These are phyloP conservation scores for Sebastes taczanowskii DNA, from an alignment of 2,797 vertebrate species.

Conservation along the genomic window DNA sequence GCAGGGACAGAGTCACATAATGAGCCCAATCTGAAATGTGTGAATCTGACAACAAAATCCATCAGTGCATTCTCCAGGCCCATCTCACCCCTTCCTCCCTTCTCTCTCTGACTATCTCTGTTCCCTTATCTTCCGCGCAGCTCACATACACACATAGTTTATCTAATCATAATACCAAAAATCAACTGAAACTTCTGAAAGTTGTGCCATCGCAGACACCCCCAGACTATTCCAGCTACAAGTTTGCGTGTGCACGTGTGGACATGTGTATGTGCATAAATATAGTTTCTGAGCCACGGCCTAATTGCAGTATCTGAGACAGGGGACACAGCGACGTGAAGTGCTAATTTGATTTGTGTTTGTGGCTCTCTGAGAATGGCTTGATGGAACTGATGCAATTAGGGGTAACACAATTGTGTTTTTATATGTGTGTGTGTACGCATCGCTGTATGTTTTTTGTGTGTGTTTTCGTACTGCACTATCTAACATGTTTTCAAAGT, in stretches of 20 bases:
- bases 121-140: conserved; percentile 45
- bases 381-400: conserved; percentile 79
- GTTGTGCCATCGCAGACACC: conserved; percentile 28
- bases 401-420: conserved; percentile 64
- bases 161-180: conserved; percentile 61
- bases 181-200: conserved; percentile 58
- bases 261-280: conserved; percentile 37
- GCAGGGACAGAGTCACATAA: conserved; percentile 59
- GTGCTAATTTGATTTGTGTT: conserved; percentile 78
- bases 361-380: conserved; percentile 63
- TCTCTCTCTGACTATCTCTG: conserved; percentile 38
- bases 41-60: conserved; percentile 66
- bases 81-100: conserved; percentile 38
- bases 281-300: conserved; percentile 52
- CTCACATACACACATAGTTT: conserved; percentile 48
- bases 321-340: conserved; percentile 64
- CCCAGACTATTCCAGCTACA: conserved; percentile 22
- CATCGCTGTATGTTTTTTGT: neutral
- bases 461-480: conserved; percentile 9
- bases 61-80: conserved; percentile 60
- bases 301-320: conserved; percentile 72
- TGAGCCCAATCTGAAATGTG: conserved; percentile 65
- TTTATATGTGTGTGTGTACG: conserved; percentile 11
- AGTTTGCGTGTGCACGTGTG: conserved; percentile 9
- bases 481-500: conserved; percentile 15